Evolutionary conservation across 2,797 vertebrate species (phyloP).

Genomic region (Scyliorhinus canicula): DNA sequence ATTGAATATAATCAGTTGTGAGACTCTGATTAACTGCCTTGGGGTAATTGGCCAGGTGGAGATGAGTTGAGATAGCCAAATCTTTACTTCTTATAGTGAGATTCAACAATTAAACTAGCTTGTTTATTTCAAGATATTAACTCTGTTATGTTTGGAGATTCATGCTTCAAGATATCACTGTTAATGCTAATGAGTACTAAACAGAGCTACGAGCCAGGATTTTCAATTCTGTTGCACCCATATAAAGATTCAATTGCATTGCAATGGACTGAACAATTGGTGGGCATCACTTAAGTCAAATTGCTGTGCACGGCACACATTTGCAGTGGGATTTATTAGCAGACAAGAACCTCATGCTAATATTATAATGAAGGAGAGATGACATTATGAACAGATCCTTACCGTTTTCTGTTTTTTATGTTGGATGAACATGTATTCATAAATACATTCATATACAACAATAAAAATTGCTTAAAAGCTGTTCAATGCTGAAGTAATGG

Average conservation of each 20-base stretch:
- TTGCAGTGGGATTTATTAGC: background rate
- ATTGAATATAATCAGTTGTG: background rate
- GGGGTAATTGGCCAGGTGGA: background rate
- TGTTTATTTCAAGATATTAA: background rate
- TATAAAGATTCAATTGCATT: background rate
- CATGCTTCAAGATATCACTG: background rate
- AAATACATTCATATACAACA: background rate
- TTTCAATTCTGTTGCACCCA: background rate
- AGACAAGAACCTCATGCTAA: background rate
- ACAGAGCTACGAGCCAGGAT: background rate
- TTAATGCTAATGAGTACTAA: background rate
- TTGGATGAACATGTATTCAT: background rate
- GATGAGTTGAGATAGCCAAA: background rate
- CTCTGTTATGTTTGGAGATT: background rate
- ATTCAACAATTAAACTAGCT: slow-evolving; percentile 7
- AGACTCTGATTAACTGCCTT: background rate
- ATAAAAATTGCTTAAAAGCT: background rate
- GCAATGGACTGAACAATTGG: background rate
- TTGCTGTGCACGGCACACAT: background rate
- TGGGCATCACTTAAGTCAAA: background rate
- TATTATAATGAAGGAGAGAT: background rate
- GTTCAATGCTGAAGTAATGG: background rate
- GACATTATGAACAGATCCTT: background rate
- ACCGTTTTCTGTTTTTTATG: background rate
- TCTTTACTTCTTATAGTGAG: background rate